Evolutionary conservation across 2,888 invertebrate species (phyloP), one percentile per base, ranked within the genome.

Genomic region (Isoperla grammatica): DNA sequence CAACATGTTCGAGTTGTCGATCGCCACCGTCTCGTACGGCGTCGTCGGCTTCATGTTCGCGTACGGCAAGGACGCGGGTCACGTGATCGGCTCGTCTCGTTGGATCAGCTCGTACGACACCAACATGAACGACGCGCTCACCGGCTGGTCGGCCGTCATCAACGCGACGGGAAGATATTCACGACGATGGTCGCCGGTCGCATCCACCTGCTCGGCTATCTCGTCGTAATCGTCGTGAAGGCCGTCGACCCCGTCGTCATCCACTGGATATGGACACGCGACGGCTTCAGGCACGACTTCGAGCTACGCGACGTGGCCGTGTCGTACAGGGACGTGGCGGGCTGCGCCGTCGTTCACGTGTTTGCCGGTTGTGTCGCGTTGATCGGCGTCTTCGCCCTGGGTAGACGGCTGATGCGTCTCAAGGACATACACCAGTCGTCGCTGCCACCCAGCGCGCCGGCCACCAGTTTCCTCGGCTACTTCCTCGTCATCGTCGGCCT

Each of bases 401-500:
- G 74, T 1, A 66, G 73, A 62, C 68, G 73, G 59, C 65, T 74
- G 11, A 61, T 75, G 11, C 68, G 67, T 59, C 53, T 73, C 17
- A 66, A 67, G 35, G 72, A 73, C 19, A 65, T 75, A 35, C 72
- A 74, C 61, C 69, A 71, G 39, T 69, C 70, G 8, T 74, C 72
- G 22, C 59, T 74, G 8, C 67, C 71, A 1, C 64, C 66, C n/a
- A 69, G 70, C 60, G 69, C 72, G 12, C 67, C 70, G 0, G 70
- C 68, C n/a, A 69, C 64, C 2, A 68, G 68, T 2, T 67, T 71
- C 11, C 67, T 69, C 8, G 75, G 75, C 5, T 71, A 73, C 42
- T 54, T 73, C n/a, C 65, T 75, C 15, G 66, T 75, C 9, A 68
- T 74, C 19, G 45, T 72, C 15, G 75, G 75, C 11, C 69, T 74